Evolutionary conservation across 2,113 vertebrate species (phyloP).

Genomic region (Macaca fascicularis): DNA sequence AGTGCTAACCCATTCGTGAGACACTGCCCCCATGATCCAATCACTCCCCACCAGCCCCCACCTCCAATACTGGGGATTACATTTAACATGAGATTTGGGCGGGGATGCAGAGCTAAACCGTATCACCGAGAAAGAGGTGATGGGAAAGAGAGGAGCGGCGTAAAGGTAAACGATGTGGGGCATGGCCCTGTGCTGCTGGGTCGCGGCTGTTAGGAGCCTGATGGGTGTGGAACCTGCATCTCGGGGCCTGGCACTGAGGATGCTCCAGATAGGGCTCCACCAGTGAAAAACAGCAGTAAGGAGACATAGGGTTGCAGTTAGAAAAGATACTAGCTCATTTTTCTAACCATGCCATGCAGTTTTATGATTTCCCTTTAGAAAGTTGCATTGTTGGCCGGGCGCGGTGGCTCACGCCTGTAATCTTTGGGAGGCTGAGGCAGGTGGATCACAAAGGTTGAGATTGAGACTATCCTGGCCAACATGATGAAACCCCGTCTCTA

Average conservation of each 20-base stretch:
- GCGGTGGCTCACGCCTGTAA: too few species aligned
- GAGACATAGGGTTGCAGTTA: not conserved
- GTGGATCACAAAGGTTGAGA: too few species aligned
- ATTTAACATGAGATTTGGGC: too few species aligned
- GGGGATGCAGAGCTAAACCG: too few species aligned
- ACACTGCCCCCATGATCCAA: too few species aligned
- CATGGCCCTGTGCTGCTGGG: not conserved
- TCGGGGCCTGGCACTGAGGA: not conserved
- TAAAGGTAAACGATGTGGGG: not conserved
- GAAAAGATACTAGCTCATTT: not conserved
- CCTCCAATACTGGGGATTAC: too few species aligned
- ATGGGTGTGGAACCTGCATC: not conserved
- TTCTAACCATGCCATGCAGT: not conserved
- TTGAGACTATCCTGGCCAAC: too few species aligned
- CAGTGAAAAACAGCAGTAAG: not conserved
- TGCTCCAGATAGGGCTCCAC: rapidly evolving
- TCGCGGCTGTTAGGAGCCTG: not conserved
- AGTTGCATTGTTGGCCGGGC: not conserved
- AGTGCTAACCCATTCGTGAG: too few species aligned
- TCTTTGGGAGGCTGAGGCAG: too few species aligned
- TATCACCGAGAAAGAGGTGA: not conserved
- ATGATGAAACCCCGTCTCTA: too few species aligned
- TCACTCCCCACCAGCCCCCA: too few species aligned
- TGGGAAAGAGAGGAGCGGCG: not conserved
- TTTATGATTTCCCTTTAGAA: not conserved